Conservation (phyloP, 2,888 invertebrate genomes). For the Dysmachus trigonus region DNA sequence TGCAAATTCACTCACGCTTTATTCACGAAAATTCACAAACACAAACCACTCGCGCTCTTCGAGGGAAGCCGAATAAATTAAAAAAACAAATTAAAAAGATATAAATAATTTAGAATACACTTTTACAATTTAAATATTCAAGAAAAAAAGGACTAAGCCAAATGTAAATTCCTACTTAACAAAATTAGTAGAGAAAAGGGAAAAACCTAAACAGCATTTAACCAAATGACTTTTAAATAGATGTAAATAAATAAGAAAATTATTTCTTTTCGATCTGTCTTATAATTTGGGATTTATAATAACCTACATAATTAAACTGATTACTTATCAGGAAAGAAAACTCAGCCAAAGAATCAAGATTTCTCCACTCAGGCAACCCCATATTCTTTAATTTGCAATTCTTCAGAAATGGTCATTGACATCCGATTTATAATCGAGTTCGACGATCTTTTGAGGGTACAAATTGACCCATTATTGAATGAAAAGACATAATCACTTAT, state of each 20-base stretch:
- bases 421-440: not conserved
- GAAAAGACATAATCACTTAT: not conserved
- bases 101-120: not conserved
- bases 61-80: not conserved
- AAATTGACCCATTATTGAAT: not conserved
- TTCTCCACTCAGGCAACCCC: not conserved
- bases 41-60: not conserved
- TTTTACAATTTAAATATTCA: no score
- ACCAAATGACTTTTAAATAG: not conserved
- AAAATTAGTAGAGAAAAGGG: no score
- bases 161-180: no score
- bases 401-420: not conserved
- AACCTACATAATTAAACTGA: not conserved
- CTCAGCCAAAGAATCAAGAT: not conserved
- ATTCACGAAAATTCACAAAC: not conserved
- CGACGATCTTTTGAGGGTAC: not conserved
- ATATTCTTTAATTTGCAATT: not conserved
- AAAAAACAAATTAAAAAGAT: not conserved
- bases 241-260: not conserved
- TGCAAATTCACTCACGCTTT: not conserved
- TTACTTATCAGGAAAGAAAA: not conserved
- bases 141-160: no score
- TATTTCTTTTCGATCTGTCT: not conserved
- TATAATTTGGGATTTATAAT: not conserved
- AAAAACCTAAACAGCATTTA: not conserved